Evolutionary conservation across 2,888 invertebrate species (phyloP).

Genomic region (Protodeltote pygarga): DNA sequence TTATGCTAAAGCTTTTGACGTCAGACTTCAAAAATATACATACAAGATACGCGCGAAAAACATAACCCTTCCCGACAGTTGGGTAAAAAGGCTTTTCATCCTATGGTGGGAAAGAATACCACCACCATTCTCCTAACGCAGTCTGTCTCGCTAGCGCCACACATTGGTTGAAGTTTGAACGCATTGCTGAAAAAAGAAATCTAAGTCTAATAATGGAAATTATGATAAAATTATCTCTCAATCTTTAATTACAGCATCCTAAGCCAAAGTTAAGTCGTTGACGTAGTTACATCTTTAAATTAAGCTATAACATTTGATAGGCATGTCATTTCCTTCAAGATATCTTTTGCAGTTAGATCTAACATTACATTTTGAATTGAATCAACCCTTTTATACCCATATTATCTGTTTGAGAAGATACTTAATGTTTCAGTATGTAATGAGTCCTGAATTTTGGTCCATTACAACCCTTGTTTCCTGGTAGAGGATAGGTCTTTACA

Average conservation of each 20-base stretch:
- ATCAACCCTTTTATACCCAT: background rate
- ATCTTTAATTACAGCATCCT: too few species aligned
- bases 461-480: background rate
- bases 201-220: too few species aligned
- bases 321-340: conserved; percentile 18
- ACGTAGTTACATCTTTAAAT: conserved; percentile 19
- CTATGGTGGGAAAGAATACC: too few species aligned
- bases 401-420: conserved; percentile 3
- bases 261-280: conserved; percentile 27
- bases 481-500: background rate
- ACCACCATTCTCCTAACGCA: too few species aligned
- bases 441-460: background rate
- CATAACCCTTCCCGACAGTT: too few species aligned
- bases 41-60: too few species aligned
- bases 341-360: conserved; percentile 4
- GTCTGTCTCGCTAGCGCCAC: too few species aligned
- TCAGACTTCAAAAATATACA: background rate
- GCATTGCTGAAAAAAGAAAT: too few species aligned
- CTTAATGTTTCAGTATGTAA: background rate
- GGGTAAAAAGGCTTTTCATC: too few species aligned
- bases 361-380: background rate
- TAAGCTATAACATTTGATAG: background rate
- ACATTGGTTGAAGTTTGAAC: too few species aligned
- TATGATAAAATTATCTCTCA: too few species aligned
- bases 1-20: conserved; percentile 4